Evolutionary conservation across 2,797 vertebrate genomes (phyloP).

Genomic region (Phalanger gymnotis): DNA sequence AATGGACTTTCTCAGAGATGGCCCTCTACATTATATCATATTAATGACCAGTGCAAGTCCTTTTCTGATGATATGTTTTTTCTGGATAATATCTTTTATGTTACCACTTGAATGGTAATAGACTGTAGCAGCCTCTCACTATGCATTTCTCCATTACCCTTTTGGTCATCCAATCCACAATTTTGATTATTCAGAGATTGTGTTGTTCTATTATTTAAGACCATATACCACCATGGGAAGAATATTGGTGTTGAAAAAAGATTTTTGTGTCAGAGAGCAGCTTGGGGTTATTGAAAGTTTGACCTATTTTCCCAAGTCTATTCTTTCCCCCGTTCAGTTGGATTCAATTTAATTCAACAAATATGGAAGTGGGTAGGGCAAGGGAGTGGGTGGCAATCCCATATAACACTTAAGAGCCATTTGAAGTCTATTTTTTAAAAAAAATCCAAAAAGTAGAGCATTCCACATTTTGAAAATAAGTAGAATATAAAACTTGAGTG

Average conservation of each 20-base stretch:
- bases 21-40: too few species aligned
- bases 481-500: slow-evolving; percentile 39
- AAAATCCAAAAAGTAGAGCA: background rate
- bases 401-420: background rate
- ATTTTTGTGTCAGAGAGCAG: background rate
- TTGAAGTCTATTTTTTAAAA: background rate
- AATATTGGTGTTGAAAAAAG: background rate
- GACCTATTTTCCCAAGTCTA: background rate
- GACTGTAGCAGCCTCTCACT: background rate
- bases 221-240: background rate
- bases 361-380: background rate
- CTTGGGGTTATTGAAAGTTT: background rate
- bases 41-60: background rate
- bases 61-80: background rate
- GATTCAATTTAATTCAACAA: background rate
- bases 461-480: slow-evolving; percentile 47
- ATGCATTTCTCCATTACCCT: background rate
- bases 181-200: background rate
- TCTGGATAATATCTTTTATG: background rate
- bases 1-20: too few species aligned
- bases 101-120: background rate
- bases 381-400: background rate
- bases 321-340: background rate
- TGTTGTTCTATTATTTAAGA: background rate
- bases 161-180: background rate